Base-by-base conservation (phyloP, 2,113 vertebrate species). In the Acrocephalus arundinaceus region DNA sequence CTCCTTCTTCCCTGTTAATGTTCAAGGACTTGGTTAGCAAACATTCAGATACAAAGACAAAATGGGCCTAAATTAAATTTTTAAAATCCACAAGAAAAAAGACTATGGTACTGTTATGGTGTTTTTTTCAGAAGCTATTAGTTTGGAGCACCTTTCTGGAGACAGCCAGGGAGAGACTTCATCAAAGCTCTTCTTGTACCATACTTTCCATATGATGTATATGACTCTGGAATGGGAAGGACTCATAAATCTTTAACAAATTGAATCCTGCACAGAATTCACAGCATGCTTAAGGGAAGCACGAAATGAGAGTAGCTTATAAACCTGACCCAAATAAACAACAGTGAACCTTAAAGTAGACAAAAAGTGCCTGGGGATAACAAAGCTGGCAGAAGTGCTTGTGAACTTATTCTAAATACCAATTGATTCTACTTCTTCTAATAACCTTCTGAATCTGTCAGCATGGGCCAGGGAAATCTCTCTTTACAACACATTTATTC, bases 241-340 rank as follows among this genome's bases (percentile, higher is more conserved):
- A 82, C 71, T 72, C 89, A 92, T 94, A 87, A 96, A 95, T 96
- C 77, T 91, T 96, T 27, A 66, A 73, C 54, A 91, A 95, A 94
- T 39, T 85, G 85, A 91, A 89, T 87, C 58, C 46, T 89, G 59
- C 41, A 70, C 70, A 87, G 75, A 72, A 91, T 96, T 94, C 87
- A 87, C 49, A 66, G 54, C 31, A 76, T 91, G 54, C 66, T 71
- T 79, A 35, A 83, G 54, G 72, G 91, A 87, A 87, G 58, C 58
- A 66, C 0, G 0, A n/a, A 91, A 79, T 87, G 18, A 82, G 23
- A 82, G 31, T 46, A 85, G 45, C n/a, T 82, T 78, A 79, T 79
- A 93, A 91, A 85, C 81, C 35, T 93, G 70, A 89, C 58, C 87
- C 85, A 85, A 93, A 95, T 73, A 94, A 82, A 49, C n/a, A 54